Conservation (phyloP, 2,888 invertebrate species). For the Gymnosoma rotundatum region DNA sequence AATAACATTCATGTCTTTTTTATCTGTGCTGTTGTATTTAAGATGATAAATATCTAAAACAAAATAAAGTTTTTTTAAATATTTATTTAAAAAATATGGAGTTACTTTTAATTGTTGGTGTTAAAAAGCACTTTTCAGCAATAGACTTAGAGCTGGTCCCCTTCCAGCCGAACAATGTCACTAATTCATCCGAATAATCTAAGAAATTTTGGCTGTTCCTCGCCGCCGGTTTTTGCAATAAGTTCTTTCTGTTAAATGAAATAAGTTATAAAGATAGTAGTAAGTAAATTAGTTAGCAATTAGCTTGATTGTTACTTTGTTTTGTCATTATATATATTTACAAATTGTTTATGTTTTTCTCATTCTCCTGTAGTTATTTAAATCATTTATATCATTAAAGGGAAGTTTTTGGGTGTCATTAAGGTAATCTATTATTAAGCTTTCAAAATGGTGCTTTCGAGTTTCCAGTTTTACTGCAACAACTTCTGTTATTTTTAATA, state of each 20-base stretch:
- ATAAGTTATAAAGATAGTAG: slow-evolving; percentile 3
- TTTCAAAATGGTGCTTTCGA: slow-evolving; percentile 37
- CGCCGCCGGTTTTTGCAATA: slow-evolving; percentile 50
- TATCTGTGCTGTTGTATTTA: slow-evolving; percentile 49
- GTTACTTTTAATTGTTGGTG: slow-evolving; percentile 45
- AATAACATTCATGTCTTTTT: slow-evolving; percentile 36
- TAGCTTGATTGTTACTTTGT: slow-evolving; percentile 24
- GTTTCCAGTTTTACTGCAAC: slow-evolving; percentile 46
- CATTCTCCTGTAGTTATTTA: slow-evolving; percentile 42
- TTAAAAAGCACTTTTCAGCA: slow-evolving; percentile 47
- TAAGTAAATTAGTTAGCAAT: not conserved
- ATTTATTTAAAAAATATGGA: no score
- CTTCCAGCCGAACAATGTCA: not conserved
- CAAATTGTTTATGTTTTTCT: slow-evolving; percentile 49
- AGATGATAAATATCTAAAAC: slow-evolving; percentile 45
- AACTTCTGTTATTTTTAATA: slow-evolving; percentile 55
- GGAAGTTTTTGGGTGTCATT: slow-evolving; percentile 45
- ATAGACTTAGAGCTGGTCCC: slow-evolving; percentile 30
- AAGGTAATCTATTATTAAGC: slow-evolving; percentile 15
- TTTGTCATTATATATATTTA: no score
- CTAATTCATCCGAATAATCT: slow-evolving; percentile 50
- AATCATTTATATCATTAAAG: slow-evolving; percentile 21
- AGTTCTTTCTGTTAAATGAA: slow-evolving; percentile 48
- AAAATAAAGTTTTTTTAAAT: not conserved
- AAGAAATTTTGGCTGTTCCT: slow-evolving; percentile 40